phyloP scores from a whole-genome alignment of 2,797 vertebrate species.

The Amblyopsis hoosieri region DNA sequence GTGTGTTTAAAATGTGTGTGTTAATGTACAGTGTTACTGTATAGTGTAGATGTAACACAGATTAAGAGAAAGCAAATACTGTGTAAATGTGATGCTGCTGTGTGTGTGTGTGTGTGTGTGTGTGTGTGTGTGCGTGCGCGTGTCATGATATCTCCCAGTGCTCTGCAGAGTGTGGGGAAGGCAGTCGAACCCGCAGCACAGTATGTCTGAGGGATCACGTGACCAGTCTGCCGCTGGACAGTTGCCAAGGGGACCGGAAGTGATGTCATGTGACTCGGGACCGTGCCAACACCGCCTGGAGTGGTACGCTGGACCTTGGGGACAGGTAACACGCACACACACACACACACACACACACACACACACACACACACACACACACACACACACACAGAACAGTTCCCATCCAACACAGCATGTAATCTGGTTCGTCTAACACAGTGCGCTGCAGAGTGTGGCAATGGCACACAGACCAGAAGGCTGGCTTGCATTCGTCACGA shows the following conservation, averaged over 20 bases:
- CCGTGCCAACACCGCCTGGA: slow-evolving; percentile 66
- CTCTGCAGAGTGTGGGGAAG: slow-evolving; percentile 74
- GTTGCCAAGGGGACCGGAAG: slow-evolving; percentile 68
- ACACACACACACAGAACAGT: background rate
- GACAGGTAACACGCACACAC: slow-evolving; percentile 64
- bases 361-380: background rate
- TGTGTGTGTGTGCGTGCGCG: background rate
- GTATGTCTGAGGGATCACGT: slow-evolving; percentile 73
- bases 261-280: slow-evolving; percentile 63
- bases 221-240: slow-evolving; percentile 72
- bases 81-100: slow-evolving; percentile 1
- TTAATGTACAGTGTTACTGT: too few relatives aligned
- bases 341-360: background rate
- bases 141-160: slow-evolving; percentile 60
- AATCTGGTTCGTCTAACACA: slow-evolving; percentile 20
- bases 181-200: slow-evolving; percentile 65
- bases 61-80: background rate
- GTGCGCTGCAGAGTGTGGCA: slow-evolving; percentile 80
- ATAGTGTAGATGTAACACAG: too few relatives aligned
- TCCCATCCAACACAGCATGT: background rate
- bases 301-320: slow-evolving; percentile 79
- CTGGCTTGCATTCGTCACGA: slow-evolving; percentile 67
- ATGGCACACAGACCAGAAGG: slow-evolving; percentile 71
- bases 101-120: slow-evolving; percentile 1
- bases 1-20: too few relatives aligned